Evolutionary conservation across 2,888 invertebrate genomes (phyloP), one percentile per base, ranked within the genome.

Genomic region (Parnassius apollo): DNA sequence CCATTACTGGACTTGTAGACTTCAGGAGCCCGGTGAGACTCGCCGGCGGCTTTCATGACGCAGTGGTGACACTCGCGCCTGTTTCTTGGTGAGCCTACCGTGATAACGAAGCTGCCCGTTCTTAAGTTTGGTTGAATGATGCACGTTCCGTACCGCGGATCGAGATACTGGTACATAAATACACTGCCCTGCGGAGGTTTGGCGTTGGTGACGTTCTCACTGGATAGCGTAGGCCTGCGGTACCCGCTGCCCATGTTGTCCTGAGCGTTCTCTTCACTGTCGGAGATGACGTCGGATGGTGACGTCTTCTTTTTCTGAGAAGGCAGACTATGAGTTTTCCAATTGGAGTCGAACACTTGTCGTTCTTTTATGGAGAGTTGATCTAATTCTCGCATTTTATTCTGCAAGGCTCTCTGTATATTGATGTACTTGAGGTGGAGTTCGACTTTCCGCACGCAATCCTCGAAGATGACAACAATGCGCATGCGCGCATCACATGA

Each of bases 401-500:
- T 94, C 83, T 98, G 97, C 35, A 98, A 88, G 46, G 96, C 93
- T 72, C 96, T 93, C 86, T 98, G 97, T 44, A 98, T 92, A 77
- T 97, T 97, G 69, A 98, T 96, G 78, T 97, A 97, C 66, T 98
- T 95, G 93, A 98, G 96, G 82, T 98, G 98, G 0, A 99, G 93
- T 77, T 98, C 97, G 49, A 98, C 91, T 93, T 98, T 99, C 66
- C 97, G 94, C 1, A 98, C 98, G 77, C 98, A 98, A 82, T 99
- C 98, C 91, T 99, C 98, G 81, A 98, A 98, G 48, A 98, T 94
- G 12, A 99, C 98, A 42, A 98, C 98, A 96, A 98, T 97, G 60
- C 98, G 94, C 96, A 99, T 97, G 69, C 97, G 93, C 25, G 96
- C 93, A 78, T 97, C 97, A 89, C 98, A 97, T 78, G 95, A 94